These are phyloP conservation scores for Onychomys arenicola DNA, from an alignment of 2,797 vertebrate species.

Conservation along the genomic window DNA sequence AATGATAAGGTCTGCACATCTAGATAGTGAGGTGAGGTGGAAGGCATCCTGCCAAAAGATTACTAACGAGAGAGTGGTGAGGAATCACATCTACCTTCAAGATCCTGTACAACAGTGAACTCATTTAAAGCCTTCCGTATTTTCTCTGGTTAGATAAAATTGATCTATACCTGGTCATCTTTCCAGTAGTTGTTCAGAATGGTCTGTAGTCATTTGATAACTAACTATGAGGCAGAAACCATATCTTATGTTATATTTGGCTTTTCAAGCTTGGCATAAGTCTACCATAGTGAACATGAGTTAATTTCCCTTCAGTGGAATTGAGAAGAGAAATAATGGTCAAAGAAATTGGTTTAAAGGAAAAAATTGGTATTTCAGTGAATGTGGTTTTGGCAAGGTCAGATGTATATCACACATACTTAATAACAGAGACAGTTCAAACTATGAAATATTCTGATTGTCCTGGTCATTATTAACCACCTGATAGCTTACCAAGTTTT, in stretches of 20 bases:
- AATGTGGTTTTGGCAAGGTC: neutral
- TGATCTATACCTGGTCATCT: neutral
- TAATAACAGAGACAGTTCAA: conserved; percentile 4
- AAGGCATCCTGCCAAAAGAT: neutral
- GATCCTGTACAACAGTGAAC: neutral
- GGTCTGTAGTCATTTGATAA: neutral
- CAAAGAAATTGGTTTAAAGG: conserved; percentile 19
- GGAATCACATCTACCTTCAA: neutral
- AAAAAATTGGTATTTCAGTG: neutral
- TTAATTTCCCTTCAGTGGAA: neutral
- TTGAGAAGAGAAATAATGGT: neutral
- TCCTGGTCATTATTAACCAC: neutral
- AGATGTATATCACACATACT: neutral
- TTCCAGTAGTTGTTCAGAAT: conserved; percentile 48
- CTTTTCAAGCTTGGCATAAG: conserved; percentile 36
- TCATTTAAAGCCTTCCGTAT: neutral
- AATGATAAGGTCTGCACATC: neutral
- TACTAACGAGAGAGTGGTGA: conserved; percentile 40
- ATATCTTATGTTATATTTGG: neutral
- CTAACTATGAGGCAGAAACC: conserved; percentile 25
- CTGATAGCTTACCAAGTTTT: neutral
- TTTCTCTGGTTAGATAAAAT: conserved; percentile 10
- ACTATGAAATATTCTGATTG: neutral
- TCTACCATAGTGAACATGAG: neutral
- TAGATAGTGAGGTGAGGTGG: neutral